Conservation (phyloP, 2,113 vertebrate genomes). For the Lycocorax pyrrhopterus region DNA sequence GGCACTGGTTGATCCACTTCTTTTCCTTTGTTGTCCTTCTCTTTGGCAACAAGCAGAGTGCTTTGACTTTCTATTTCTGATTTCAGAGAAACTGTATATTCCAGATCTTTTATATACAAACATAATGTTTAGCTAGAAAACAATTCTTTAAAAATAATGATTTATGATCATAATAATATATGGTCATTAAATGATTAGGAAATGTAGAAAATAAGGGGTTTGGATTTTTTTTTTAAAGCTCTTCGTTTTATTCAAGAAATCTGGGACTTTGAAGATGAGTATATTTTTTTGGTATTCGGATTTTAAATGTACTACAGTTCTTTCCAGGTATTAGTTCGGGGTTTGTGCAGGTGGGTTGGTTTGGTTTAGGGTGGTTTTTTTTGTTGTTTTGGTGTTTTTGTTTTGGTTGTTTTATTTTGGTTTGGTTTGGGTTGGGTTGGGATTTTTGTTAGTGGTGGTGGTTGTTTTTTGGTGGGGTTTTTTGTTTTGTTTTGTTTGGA, state of each 20-base stretch:
- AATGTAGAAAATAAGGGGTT: not conserved
- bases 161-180: not conserved
- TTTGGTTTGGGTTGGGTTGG: not conserved
- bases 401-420: not conserved
- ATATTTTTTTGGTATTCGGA: not conserved
- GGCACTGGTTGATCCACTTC: not conserved
- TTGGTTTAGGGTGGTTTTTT: not conserved
- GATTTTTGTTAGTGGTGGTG: not conserved
- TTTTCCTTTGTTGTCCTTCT: not conserved
- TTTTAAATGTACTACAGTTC: not conserved
- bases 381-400: not conserved
- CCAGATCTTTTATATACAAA: not conserved
- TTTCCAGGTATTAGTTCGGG: not conserved
- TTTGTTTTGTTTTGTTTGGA: not conserved
- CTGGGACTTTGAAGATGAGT: not conserved
- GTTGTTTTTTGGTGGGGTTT: fast-evolving
- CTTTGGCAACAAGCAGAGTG: not conserved
- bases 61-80: not conserved
- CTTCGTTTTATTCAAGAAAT: not conserved
- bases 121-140: not conserved
- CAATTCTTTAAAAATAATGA: not conserved
- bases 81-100: not conserved
- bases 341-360: not conserved
- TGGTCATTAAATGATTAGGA: not conserved
- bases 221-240: not conserved